A percentile compares a stretch with the other conserved stretches of the same genome.
Evolutionary conservation across 2,888 invertebrate genomes (phyloP).

Genomic region (Cephus nigrinus): DNA sequence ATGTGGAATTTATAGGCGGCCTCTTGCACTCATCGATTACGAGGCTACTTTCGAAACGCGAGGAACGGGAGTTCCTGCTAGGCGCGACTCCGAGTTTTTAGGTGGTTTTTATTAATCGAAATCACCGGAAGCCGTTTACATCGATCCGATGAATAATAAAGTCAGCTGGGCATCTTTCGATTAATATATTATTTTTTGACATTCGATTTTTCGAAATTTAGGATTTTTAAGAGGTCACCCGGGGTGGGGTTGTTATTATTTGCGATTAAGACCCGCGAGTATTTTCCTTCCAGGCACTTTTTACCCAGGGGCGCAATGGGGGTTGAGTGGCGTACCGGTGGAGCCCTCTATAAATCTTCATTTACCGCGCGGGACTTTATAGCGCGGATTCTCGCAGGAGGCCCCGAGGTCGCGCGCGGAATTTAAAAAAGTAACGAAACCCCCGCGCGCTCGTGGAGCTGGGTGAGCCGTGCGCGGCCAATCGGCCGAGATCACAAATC

Average conservation of each 20-base stretch:
- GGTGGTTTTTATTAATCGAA: too few species aligned
- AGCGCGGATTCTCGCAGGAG: conserved; percentile 10
- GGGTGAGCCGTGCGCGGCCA: conserved; percentile 19
- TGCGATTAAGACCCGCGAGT: too few species aligned
- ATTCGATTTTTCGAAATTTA: too few species aligned
- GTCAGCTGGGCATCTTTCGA: too few species aligned
- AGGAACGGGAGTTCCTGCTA: neutral
- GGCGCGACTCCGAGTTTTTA: neutral
- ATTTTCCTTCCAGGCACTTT: too few species aligned
- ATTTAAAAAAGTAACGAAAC: conserved; percentile 45
- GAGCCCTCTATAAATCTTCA: conserved; percentile 54
- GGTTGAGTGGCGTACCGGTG: too few species aligned
- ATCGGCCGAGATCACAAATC: conserved; percentile 42
- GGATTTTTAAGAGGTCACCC: too few species aligned
- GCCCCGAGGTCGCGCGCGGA: conserved; percentile 36
- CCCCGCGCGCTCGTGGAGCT: conserved; percentile 8
- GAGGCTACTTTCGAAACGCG: conserved; percentile 35
- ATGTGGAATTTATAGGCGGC: conserved; percentile 39
- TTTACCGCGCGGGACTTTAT: conserved; percentile 38
- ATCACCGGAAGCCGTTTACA: too few species aligned
- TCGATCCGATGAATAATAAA: too few species aligned
- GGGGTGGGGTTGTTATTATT: too few species aligned
- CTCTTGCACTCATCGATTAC: conserved; percentile 34
- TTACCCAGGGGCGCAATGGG: too few species aligned
- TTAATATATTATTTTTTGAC: too few species aligned